phyloP scores from a whole-genome alignment of 2,113 vertebrate genomes.

The Bucco capensis region DNA sequence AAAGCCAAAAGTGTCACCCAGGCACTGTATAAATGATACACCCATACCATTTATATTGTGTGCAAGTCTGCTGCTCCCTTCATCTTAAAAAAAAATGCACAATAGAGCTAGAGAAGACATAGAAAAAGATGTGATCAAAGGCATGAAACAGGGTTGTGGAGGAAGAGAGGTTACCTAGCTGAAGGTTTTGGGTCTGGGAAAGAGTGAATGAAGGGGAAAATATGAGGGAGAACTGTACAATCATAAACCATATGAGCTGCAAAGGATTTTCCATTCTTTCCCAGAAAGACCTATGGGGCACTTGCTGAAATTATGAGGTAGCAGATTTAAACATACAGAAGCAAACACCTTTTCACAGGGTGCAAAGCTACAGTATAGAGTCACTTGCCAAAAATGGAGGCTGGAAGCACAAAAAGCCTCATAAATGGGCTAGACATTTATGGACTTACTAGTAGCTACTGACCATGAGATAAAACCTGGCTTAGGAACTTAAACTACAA shows the following conservation, averaged over 20 bases:
- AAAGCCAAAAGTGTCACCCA: background rate
- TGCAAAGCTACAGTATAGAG: background rate
- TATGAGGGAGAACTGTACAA: background rate
- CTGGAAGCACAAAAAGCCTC: background rate
- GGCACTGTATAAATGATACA: background rate
- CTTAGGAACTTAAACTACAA: background rate
- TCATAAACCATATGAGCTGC: background rate
- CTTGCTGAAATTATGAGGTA: background rate
- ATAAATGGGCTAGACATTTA: background rate
- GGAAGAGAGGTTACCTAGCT: background rate
- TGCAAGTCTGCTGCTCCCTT: background rate
- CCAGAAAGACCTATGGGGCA: background rate
- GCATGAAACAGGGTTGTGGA: background rate
- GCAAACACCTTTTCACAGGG: background rate
- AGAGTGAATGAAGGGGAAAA: background rate
- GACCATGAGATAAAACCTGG: background rate
- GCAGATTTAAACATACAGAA: background rate
- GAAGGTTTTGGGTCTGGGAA: background rate
- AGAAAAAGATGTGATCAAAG: background rate
- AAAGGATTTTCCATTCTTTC: conserved; percentile 21
- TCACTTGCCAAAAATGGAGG: background rate
- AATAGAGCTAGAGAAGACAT: background rate
- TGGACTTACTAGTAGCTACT: background rate
- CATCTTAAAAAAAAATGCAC: background rate
- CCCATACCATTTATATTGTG: background rate